Percentiles rank a stretch among this genome's conserved stretches.
Evolutionary conservation across 1,140 invertebrate species (phyloP).

Genomic region (Tachypleus tridentatus): DNA sequence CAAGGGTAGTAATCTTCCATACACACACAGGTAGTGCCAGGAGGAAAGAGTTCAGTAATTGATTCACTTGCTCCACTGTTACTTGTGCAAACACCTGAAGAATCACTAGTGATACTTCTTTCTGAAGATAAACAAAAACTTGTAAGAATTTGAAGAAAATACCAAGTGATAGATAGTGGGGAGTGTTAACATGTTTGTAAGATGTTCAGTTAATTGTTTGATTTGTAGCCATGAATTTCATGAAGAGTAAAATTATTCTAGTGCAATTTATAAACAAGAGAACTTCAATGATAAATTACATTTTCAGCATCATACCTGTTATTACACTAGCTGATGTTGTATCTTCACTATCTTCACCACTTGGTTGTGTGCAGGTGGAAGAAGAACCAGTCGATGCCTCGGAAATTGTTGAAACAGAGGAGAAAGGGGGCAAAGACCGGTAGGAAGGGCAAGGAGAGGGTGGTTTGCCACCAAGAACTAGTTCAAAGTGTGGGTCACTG

Average conservation of each 20-base stretch:
- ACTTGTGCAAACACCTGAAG: slow-evolving; percentile 73
- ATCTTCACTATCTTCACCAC: slow-evolving; percentile 49
- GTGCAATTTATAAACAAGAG: no score
- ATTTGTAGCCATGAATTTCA: no score
- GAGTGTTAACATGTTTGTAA: no score
- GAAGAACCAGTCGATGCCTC: slow-evolving; percentile 53
- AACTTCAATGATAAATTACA: no score
- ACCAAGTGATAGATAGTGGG: no score
- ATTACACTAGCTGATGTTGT: slow-evolving; percentile 57
- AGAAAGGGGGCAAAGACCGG: slow-evolving; percentile 63
- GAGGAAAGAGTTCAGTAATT: slow-evolving; percentile 34
- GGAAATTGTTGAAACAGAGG: slow-evolving; percentile 71
- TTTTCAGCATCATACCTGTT: slow-evolving; percentile 48
- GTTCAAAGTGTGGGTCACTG: slow-evolving; percentile 19
- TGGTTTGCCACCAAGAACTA: slow-evolving; percentile 32
- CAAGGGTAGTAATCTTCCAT: slow-evolving; percentile 17
- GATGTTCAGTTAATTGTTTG: no score
- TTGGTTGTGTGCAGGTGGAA: slow-evolving; percentile 37
- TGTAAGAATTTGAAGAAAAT: no score
- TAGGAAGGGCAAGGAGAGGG: slow-evolving; percentile 74
- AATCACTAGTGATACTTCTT: slow-evolving; percentile 41
- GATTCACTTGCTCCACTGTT: slow-evolving; percentile 44
- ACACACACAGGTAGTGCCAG: slow-evolving; percentile 69
- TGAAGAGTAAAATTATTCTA: no score
- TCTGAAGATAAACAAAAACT: slow-evolving; percentile 10